Conservation (phyloP, 2,797 vertebrate genomes). For the Trachops cirrhosus region DNA sequence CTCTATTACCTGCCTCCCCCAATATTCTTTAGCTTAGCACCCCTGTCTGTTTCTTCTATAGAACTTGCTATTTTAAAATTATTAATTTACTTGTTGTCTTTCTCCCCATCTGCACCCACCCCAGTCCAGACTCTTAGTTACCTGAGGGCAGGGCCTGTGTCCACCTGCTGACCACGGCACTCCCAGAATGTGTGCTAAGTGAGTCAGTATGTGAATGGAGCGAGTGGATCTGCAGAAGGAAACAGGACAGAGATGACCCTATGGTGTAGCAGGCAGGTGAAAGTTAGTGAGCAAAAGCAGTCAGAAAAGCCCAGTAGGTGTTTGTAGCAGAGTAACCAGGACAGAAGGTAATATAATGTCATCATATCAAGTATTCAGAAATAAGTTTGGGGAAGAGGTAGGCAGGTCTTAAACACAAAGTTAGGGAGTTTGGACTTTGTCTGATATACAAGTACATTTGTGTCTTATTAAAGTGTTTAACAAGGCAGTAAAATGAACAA, state of each 20-base stretch:
- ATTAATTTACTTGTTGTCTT: neutral
- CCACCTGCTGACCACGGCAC: rapidly evolving
- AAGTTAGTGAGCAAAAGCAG: neutral
- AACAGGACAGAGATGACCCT: neutral
- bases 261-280: neutral
- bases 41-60: neutral
- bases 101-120: neutral
- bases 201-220: neutral
- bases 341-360: neutral
- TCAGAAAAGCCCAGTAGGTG: neutral
- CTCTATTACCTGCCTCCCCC: no score
- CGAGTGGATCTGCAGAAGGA: neutral
- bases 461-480: neutral
- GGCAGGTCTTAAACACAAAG: neutral
- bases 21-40: neutral
- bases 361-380: neutral
- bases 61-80: neutral
- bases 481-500: neutral
- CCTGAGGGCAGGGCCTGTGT: neutral
- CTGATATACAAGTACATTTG: neutral
- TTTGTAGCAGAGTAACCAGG: neutral
- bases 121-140: neutral
- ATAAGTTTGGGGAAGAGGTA: neutral
- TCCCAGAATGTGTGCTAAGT: neutral
- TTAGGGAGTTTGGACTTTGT: neutral